Percentiles rank a stretch among this genome's conserved stretches.
Conservation (phyloP, 2,888 invertebrate species). For the Peribatodes rhomboidaria region DNA sequence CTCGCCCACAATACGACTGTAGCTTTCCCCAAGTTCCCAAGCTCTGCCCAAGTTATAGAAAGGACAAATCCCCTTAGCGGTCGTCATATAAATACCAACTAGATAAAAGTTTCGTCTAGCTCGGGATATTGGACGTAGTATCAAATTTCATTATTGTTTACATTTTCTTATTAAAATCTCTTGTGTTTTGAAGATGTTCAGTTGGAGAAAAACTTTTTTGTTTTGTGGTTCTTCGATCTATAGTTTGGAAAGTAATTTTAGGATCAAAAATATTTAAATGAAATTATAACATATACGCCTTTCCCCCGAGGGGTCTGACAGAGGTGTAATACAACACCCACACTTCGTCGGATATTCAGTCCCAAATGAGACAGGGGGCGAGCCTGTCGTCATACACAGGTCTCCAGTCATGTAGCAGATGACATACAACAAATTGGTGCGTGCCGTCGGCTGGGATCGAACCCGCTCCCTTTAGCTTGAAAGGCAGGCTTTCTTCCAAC, state of each 20-base stretch:
- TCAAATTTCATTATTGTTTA: conserved; percentile 36
- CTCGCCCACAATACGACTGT: conserved; percentile 25
- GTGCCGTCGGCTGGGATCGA: no score
- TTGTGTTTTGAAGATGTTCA: conserved; percentile 8
- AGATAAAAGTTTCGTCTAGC: conserved; percentile 42
- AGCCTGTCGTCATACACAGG: no score
- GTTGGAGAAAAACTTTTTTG: conserved; percentile 3
- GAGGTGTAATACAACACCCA: no score
- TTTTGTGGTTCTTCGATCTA: background rate
- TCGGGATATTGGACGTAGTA: conserved; percentile 36
- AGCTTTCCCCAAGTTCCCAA: conserved; percentile 43
- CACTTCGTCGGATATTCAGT: no score
- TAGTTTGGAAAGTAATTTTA: background rate
- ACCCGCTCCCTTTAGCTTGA: no score
- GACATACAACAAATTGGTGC: no score
- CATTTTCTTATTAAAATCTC: conserved; percentile 24
- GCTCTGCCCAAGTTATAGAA: conserved; percentile 39
- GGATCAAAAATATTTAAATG: background rate
- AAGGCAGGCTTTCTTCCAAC: no score
- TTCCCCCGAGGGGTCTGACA: no score
- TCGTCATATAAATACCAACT: conserved; percentile 41
- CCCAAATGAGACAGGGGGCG: no score
- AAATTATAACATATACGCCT: no score
- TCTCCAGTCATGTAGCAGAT: no score
- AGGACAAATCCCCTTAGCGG: conserved; percentile 48